These are phyloP conservation scores for Chaetodon auriga DNA, from an alignment of 2,113 vertebrate species.

Conservation along the genomic window DNA sequence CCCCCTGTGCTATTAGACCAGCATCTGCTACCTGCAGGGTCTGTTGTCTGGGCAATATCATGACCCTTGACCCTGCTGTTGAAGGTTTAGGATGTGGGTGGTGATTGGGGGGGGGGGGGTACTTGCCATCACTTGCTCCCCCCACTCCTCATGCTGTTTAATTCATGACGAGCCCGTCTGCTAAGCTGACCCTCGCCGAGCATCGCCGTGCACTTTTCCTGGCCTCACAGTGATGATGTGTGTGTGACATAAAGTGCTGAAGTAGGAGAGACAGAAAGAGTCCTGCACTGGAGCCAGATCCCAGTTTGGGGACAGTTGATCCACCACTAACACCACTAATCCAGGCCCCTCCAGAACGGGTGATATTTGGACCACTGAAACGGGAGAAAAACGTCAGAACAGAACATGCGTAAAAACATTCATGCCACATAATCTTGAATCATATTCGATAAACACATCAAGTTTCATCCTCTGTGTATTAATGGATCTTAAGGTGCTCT, in stretches of 20 bases:
- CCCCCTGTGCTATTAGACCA: conserved; percentile 4
- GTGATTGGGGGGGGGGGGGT: neutral
- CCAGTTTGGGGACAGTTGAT: conserved; percentile 59
- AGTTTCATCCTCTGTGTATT: too few relatives aligned
- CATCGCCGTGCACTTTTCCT: conserved; percentile 32
- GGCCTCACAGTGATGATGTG: conserved; percentile 18
- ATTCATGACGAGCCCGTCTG: conserved; percentile 57
- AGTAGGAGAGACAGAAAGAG: conserved; percentile 30
- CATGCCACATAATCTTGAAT: neutral
- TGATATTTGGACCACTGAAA: conserved; percentile 48
- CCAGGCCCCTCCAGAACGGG: conserved; percentile 42
- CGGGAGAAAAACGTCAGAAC: conserved; percentile 14
- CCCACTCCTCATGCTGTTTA: conserved; percentile 42
- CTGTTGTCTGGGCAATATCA: conserved; percentile 38
- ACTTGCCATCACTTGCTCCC: conserved; percentile 17
- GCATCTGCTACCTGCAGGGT: conserved; percentile 47
- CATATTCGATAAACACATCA: neutral
- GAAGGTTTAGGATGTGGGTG: neutral
- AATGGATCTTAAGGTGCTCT: neutral
- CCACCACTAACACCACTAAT: conserved; percentile 64
- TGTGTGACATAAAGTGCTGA: conserved; percentile 42
- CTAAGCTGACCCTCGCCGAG: conserved; percentile 42
- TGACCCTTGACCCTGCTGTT: conserved; percentile 54
- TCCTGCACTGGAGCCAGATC: conserved; percentile 43
- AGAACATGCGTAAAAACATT: neutral